Evolutionary conservation across 2,113 vertebrate species (phyloP), one percentile per base, ranked within the genome.

Genomic region (Lota lota): DNA sequence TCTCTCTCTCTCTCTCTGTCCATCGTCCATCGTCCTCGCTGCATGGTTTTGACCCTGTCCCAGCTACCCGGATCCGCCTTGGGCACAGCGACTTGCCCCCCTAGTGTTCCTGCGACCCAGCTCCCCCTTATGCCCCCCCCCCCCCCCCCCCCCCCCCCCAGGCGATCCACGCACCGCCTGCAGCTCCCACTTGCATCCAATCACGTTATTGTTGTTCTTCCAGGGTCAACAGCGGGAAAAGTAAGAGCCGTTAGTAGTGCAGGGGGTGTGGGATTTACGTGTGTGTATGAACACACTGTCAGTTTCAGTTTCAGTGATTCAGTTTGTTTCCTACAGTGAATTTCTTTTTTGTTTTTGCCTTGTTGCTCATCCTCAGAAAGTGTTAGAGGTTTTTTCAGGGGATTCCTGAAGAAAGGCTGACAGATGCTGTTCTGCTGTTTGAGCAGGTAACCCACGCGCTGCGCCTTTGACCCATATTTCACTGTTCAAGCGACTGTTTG

Each of bases 171-270:
- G 56, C 40, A 60, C 0, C 40, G 61, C 64, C 79, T 61, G 51
- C 67, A 61, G 63, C 70, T 53, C 62, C 36, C 64, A 70, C 62
- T 70, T n/a, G 73, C 73, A 61, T 81, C 67, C 69, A 83, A 65
- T 83, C 74, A 84, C 80, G 68, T 83, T 70, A 80, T 81, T 28
- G 77, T 77, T 67, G 68, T 76, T 56, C 14, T 64, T 72, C 59
- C 16, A 40, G 72, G 77, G 76, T 84, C 47, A 79, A 54, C 15
- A 60, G 72, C 76, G 10, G 40, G 22, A 76, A 65, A 58, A 36
- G 47, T 10, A 4, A 3, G 7, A 58, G 24, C 22, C 14, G 67
- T 62, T 51, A 5, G 3, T 61, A 53, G 33, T 56, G 53, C 0
- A 18, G 14, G 16, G 12, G 16, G 10, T n/a, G 17, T 4, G 2